phyloP scores from a whole-genome alignment of 2,888 invertebrate species.

The Lepidochrysops patricia region DNA sequence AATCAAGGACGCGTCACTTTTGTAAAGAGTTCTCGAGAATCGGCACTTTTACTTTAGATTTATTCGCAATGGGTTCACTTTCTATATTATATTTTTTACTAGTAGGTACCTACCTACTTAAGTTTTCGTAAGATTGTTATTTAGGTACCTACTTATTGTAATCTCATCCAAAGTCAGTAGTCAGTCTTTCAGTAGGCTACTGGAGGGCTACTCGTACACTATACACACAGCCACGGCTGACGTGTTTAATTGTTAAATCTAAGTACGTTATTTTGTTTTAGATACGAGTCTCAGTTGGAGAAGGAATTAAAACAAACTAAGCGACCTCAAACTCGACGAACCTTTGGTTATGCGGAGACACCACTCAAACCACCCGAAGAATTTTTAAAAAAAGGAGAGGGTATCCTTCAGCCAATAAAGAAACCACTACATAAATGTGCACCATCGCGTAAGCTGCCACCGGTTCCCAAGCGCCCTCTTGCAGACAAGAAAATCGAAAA shows the following conservation, averaged over 20 bases:
- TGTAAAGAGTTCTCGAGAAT: conserved; percentile 49
- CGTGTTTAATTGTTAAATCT: no score
- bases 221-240: no score
- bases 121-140: no score
- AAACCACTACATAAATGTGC: conserved; percentile 51
- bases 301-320: conserved; percentile 59
- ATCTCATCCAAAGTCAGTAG: no score
- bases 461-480: conserved; percentile 57
- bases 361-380: conserved; percentile 74
- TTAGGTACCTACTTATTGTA: not conserved
- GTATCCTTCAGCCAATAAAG: conserved; percentile 57
- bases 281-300: conserved; percentile 69
- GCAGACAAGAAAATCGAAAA: conserved; percentile 44
- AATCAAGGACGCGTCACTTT: conserved; percentile 63
- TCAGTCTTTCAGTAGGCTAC: no score
- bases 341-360: conserved; percentile 80
- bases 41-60: conserved; percentile 58
- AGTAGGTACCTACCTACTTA: no score
- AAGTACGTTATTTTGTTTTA: no score
- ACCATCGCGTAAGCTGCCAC: conserved; percentile 54
- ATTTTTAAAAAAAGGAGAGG: conserved; percentile 77
- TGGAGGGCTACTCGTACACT: no score
- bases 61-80: conserved; percentile 42
- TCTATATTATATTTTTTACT: no score
- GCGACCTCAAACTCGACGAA: conserved; percentile 65